Percentiles rank a stretch among this genome's conserved stretches.
Evolutionary conservation across 2,888 invertebrate genomes (phyloP).

Genomic region (Pandemis cinnamomeana): DNA sequence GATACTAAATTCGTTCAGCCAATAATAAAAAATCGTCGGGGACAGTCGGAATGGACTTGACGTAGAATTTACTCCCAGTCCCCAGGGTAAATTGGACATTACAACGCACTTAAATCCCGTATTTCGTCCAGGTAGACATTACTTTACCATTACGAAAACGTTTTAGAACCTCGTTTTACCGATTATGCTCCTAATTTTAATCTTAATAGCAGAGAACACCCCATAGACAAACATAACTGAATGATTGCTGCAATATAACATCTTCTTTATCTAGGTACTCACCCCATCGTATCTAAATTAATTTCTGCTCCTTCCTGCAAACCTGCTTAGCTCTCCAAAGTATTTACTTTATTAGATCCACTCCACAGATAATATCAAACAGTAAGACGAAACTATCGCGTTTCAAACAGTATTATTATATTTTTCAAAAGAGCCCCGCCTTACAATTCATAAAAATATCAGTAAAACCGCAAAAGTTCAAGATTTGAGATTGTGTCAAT

Average conservation of each 20-base stretch:
- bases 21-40: slow-evolving; percentile 81
- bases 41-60: slow-evolving; percentile 76
- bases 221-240: background rate
- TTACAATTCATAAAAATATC: background rate
- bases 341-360: no score
- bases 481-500: background rate
- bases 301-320: no score
- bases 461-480: background rate
- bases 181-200: slow-evolving; percentile 6
- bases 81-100: slow-evolving; percentile 68
- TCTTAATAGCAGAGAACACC: background rate
- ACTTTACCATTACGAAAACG: slow-evolving; percentile 21
- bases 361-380: no score
- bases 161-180: background rate
- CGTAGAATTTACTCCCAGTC: slow-evolving; percentile 74
- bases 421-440: background rate
- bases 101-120: slow-evolving; percentile 63
- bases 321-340: no score
- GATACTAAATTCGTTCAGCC: slow-evolving; percentile 83
- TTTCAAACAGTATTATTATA: background rate
- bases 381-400: background rate
- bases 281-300: no score
- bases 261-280: no score
- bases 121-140: slow-evolving; percentile 42
- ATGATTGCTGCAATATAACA: no score